Base-by-base conservation (phyloP, 2,113 vertebrate genomes). In the Amblyopsis rosae region DNA sequence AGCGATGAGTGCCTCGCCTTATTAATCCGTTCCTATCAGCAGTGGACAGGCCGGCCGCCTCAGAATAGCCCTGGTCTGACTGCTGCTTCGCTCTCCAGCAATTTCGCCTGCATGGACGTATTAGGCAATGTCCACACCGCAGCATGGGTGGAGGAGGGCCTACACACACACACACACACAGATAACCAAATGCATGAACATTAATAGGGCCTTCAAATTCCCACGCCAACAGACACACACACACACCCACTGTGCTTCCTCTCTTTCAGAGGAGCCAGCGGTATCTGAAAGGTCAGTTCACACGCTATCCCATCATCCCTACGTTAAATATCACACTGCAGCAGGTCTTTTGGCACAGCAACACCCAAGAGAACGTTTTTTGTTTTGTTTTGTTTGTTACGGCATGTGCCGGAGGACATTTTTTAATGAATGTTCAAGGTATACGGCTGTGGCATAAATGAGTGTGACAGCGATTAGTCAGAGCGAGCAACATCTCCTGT, bases 21-120 rank as follows among this genome's bases (percentile, higher is more conserved):
- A 93, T 95, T 95, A 96, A 96, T 95, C 94, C 93, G 90, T 77
- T 86, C 86, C 94, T 92, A 95, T 96, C 94, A 95, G 93, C 90
- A 70, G 89, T 73, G 75, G 77, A 82, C 89, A 87, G 87, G 88
- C 90, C 77, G 88, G 86, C 87, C 85, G 92, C 91, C 93, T 94
- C 89, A 96, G 95, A 98, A 96, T 96, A 98, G 93, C 91, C 89
- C 90, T 93, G 92, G 93, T 92, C 92, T 94, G 92, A 92, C 91
- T 85, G 90, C 93, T 87, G 86, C 26, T 46, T 48, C 60, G 3
- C 60, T 19, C 62, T 17, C 48, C 48, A 1, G 26, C 81, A 65
- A 60, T 70, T 70, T 64, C 75, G 67, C 82, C 70, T 88, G 91
- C 84, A 94, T 95, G 79, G 90, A 94, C 91, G 80, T 96, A 94